Evolutionary conservation across 2,888 invertebrate genomes (phyloP), one percentile per base, ranked within the genome.

Genomic region (Folsomia manolachei): DNA sequence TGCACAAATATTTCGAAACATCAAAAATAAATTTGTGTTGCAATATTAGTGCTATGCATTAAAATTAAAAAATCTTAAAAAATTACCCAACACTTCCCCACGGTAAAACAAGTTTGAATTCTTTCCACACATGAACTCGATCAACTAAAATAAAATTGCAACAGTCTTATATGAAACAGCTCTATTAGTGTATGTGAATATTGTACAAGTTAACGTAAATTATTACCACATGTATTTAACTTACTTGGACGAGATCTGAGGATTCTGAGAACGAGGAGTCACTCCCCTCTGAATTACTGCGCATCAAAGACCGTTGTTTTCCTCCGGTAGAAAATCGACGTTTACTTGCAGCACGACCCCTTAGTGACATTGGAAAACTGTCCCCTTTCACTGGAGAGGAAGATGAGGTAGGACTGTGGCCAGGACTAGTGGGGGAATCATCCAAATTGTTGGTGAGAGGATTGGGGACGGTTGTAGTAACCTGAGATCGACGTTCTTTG

Each of bases 61-160:
- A 11, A 51, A 11, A 51, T 11, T 51, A 18, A 51, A 11, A 18
- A 51, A 51, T 51, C 9, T 11, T 51, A 11, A 51, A 11, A 11
- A 18, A 14, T 52, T 52, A 90, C 90, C 90, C 78, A 94, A 85
- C 83, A 93, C 93, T 81, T 89, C 89, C 1, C 93, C 92, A 62
- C 91, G 87, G 81, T 90, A 89, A 24, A 93, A 88, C 79, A 89
- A 87, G 68, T 88, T 84, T 51, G 88, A 87, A 56, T 85, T 85
- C 82, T 79, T 79, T 86, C 86, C 75, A 83, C 85, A 75, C 85
- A 85, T 81, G 89, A 89, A 78, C 86, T 86, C 27, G 88, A 82
- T 1, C 86, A 83, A 78, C 86, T n/a, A n/a, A n/a, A n/a, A n/a
- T n/a, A n/a, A n/a, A n/a, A n/a, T n/a, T n/a, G n/a, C n/a, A n/a